A percentile compares a stretch with the other conserved stretches of the same genome.
phyloP scores from a whole-genome alignment of 2,888 invertebrate genomes.

The Caenorhabditis wallacei region DNA sequence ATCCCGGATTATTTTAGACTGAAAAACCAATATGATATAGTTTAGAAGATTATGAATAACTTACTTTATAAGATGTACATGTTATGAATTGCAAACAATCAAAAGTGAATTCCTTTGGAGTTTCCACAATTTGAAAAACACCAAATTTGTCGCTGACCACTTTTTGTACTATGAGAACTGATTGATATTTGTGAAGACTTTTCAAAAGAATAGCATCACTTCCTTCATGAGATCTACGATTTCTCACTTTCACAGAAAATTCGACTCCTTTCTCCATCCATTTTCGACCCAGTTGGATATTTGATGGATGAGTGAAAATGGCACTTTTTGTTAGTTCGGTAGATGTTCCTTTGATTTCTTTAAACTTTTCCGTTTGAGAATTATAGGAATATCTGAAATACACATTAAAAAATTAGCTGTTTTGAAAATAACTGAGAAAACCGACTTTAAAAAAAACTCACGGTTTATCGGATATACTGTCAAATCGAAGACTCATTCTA shows the following conservation, averaged over 20 bases:
- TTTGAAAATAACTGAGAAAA: background rate
- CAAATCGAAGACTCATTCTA: background rate
- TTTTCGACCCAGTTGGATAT: too few species aligned
- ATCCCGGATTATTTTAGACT: too few species aligned
- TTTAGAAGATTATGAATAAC: too few species aligned
- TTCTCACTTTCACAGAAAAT: background rate
- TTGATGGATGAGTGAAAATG: too few species aligned
- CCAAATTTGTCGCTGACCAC: background rate
- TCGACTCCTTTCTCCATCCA: background rate
- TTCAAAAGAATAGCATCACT: background rate
- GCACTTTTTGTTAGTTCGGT: too few species aligned
- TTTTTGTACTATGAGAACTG: background rate
- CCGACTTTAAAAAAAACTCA: background rate
- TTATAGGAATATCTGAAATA: too few species aligned
- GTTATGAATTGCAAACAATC: background rate
- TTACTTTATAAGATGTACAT: too few species aligned
- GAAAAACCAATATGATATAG: too few species aligned
- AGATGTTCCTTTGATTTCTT: too few species aligned
- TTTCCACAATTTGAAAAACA: too few species aligned
- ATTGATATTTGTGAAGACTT: background rate
- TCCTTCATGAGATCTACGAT: background rate
- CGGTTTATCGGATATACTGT: background rate
- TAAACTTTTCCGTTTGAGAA: too few species aligned
- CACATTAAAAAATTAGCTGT: background rate
- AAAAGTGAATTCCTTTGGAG: background rate